Conservation (phyloP, 2,113 vertebrate species). For the Muntiacus reevesi region DNA sequence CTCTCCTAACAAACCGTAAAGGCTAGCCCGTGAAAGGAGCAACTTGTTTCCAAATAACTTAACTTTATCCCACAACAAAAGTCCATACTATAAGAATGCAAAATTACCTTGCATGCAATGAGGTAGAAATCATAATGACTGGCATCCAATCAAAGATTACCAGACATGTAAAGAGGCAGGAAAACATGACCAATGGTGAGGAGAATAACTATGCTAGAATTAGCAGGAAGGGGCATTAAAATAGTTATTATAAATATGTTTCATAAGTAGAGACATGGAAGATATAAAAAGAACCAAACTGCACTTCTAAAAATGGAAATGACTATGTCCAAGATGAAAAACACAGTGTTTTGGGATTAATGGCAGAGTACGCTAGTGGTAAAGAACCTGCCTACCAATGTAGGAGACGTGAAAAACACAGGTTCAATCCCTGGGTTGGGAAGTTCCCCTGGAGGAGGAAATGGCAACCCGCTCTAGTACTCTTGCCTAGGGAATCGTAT, state of each 20-base stretch:
- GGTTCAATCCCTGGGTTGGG: not conserved
- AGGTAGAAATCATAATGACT: not conserved
- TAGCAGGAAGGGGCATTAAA: not conserved
- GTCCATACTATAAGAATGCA: not conserved
- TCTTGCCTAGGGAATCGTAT: not conserved
- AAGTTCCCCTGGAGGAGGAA: not conserved
- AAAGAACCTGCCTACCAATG: not conserved
- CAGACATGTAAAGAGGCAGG: not conserved
- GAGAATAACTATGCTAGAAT: not conserved
- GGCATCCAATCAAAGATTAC: not conserved
- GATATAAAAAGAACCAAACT: not conserved
- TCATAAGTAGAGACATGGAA: not conserved
- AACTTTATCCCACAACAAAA: not conserved
- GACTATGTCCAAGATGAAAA: not conserved
- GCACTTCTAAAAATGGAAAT: not conserved
- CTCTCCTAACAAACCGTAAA: not conserved
- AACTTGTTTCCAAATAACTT: not conserved
- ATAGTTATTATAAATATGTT: not conserved
- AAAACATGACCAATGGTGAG: not conserved
- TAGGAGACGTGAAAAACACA: not conserved
- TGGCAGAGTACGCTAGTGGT: not conserved
- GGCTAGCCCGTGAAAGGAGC: not conserved
- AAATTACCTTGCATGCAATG: not conserved
- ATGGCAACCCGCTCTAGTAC: not conserved
- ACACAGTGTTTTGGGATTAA: not conserved